Percentiles rank a stretch among this genome's conserved stretches.
These are phyloP conservation scores for Chloromyia formosa DNA, from an alignment of 2,888 invertebrate genomes.

Conservation along the genomic window DNA sequence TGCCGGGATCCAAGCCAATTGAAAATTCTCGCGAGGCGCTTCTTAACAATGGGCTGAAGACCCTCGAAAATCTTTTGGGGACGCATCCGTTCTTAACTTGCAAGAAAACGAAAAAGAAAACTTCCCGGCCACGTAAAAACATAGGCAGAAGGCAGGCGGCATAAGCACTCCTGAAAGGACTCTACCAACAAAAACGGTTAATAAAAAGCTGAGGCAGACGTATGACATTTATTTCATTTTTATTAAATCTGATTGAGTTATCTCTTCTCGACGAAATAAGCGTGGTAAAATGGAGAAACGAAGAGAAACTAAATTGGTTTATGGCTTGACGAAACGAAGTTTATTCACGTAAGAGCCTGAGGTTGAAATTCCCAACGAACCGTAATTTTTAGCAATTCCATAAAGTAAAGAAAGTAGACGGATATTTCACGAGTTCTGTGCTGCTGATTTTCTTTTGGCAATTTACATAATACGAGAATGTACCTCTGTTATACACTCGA, in stretches of 20 bases:
- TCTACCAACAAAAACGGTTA: too few species aligned
- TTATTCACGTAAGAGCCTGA: not conserved
- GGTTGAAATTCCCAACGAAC: not conserved
- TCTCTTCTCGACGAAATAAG: conserved; percentile 11
- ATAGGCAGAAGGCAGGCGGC: not conserved
- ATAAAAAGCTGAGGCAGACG: not conserved
- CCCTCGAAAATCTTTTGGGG: not conserved
- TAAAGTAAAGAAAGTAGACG: not conserved
- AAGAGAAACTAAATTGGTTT: conserved; percentile 30
- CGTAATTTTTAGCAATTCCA: not conserved
- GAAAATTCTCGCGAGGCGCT: conserved; percentile 12
- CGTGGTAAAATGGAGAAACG: conserved; percentile 18
- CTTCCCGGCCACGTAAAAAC: not conserved
- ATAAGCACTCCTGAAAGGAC: not conserved
- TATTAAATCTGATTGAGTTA: conserved; percentile 26
- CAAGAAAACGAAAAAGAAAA: too few species aligned
- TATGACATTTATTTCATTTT: conserved; percentile 36
- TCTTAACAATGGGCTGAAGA: not conserved
- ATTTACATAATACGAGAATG: too few species aligned
- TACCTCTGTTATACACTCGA: too few species aligned
- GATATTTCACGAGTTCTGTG: too few species aligned
- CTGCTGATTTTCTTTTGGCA: too few species aligned
- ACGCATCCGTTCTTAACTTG: too few species aligned
- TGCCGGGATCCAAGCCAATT: not conserved
- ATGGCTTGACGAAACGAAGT: conserved; percentile 22